These are phyloP conservation scores for Rhagium mordax DNA, from an alignment of 2,888 invertebrate genomes.

Conservation along the genomic window DNA sequence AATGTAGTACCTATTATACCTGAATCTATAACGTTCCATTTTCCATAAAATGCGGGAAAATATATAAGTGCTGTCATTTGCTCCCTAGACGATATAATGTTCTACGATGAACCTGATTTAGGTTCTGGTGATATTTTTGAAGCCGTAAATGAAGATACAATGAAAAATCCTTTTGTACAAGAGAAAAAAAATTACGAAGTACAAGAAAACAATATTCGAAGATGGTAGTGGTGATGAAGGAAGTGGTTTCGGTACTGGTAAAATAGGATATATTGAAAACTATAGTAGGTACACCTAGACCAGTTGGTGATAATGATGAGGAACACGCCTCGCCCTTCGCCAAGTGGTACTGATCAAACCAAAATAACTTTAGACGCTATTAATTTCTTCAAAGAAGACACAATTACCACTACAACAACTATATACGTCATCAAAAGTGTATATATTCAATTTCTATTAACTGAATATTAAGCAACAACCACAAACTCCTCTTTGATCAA, in stretches of 20 bases:
- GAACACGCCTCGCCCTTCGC: constrained; percentile 57
- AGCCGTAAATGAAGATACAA: constrained; percentile 26
- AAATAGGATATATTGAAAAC: constrained; percentile 58
- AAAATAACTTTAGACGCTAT: constrained; percentile 61
- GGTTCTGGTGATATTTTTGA: constrained; percentile 59
- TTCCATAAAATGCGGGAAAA: constrained; percentile 60
- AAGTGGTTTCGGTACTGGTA: constrained; percentile 58
- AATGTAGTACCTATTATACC: constrained; percentile 59
- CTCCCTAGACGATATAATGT: constrained; percentile 56
- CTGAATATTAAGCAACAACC: too few relatives aligned
- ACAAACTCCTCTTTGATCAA: too few relatives aligned
- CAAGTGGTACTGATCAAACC: constrained; percentile 59
- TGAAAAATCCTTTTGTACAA: constrained; percentile 42
- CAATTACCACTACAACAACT: constrained; percentile 42
- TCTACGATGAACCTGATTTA: constrained; percentile 58
- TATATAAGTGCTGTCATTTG: constrained; percentile 56
- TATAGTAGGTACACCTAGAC: constrained; percentile 61
- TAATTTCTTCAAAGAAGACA: constrained; percentile 48
- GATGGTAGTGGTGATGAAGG: constrained; percentile 59
- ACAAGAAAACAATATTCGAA: constrained; percentile 48
- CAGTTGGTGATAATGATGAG: constrained; percentile 56
- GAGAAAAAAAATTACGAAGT: constrained; percentile 45
- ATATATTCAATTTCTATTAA: too few relatives aligned
- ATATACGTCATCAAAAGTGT: too few relatives aligned
- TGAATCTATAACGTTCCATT: constrained; percentile 61